phyloP scores from a whole-genome alignment of 2,888 invertebrate genomes.

The Endomychus coccineus region DNA sequence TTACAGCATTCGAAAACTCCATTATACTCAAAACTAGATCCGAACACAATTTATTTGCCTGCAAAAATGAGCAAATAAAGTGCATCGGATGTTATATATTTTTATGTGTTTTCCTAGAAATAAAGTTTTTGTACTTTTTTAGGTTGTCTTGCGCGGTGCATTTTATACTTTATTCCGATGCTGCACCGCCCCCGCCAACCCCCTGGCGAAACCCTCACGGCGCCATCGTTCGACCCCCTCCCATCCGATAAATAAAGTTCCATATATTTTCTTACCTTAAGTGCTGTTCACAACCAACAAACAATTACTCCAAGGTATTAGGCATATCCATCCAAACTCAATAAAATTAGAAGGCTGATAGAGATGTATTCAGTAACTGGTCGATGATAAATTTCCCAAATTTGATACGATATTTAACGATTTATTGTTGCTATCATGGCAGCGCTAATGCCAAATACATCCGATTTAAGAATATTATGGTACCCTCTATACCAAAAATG shows the following conservation, averaged over 20 bases:
- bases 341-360: no score
- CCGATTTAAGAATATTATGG: no score
- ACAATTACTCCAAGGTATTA: no score
- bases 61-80: constrained; percentile 39
- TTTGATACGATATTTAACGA: no score
- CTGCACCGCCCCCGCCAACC: constrained; percentile 8
- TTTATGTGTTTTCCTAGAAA: constrained; percentile 43
- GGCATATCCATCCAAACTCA: no score
- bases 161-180: constrained; percentile 16
- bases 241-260: constrained; percentile 38
- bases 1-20: constrained; percentile 30
- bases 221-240: constrained; percentile 29
- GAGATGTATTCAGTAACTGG: no score
- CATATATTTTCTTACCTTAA: constrained; percentile 28
- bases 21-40: constrained; percentile 35
- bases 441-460: no score
- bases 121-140: constrained; percentile 40
- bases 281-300: constrained; percentile 1
- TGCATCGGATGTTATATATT: constrained; percentile 44
- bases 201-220: constrained; percentile 18
- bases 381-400: no score
- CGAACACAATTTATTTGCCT: constrained; percentile 36
- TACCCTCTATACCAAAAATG: no score
- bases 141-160: constrained; percentile 19
- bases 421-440: no score